These are phyloP conservation scores for Cygnus buccinator DNA, from an alignment of 2,113 vertebrate species.

Conservation along the genomic window DNA sequence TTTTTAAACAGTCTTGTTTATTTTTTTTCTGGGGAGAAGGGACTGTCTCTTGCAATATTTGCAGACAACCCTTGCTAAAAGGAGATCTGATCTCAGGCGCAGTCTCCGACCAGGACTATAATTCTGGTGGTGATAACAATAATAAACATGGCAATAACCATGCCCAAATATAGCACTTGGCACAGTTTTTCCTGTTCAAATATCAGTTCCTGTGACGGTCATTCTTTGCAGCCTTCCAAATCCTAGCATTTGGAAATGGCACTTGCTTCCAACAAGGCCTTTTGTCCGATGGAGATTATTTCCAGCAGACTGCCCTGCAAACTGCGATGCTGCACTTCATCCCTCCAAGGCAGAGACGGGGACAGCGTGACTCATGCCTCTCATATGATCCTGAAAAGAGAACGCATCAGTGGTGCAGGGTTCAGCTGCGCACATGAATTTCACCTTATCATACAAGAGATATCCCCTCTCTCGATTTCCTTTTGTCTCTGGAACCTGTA, in stretches of 20 bases:
- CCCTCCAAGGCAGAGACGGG: slow-evolving; percentile 31
- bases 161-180: slow-evolving; percentile 49
- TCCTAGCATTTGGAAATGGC: slow-evolving; percentile 26
- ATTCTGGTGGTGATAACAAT: slow-evolving; percentile 30
- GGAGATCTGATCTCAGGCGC: background rate
- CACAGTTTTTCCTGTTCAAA: background rate
- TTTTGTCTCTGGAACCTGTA: background rate
- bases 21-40: background rate
- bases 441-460: background rate
- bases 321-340: slow-evolving; percentile 13
- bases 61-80: background rate
- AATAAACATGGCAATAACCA: slow-evolving; percentile 44
- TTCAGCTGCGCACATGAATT: background rate
- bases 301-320: slow-evolving; percentile 3
- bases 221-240: slow-evolving; percentile 36
- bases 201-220: slow-evolving; percentile 35
- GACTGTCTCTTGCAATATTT: background rate
- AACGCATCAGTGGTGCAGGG: background rate
- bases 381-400: slow-evolving; percentile 5
- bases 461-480: background rate
- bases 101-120: background rate
- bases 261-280: background rate
- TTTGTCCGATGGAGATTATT: slow-evolving; percentile 43
- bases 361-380: background rate
- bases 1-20: background rate